phyloP scores from a whole-genome alignment of 2,888 invertebrate genomes.

The Nomada fucata region DNA sequence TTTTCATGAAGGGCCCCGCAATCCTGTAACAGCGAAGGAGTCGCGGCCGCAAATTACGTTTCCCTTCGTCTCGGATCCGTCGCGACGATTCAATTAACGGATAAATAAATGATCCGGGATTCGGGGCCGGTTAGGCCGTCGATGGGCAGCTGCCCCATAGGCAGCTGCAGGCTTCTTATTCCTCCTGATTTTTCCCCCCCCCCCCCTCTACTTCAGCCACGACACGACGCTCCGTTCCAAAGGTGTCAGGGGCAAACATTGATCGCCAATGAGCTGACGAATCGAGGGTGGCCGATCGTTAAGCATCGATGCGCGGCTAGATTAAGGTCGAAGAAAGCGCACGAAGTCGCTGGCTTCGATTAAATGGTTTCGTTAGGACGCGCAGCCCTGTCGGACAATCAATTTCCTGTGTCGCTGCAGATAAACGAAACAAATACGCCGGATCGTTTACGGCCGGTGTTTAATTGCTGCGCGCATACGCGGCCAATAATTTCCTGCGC shows the following conservation, averaged over 20 bases:
- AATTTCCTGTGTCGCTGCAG: background rate
- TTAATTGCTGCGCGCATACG: constrained; percentile 10
- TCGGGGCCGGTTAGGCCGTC: background rate
- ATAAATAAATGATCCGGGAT: constrained; percentile 16
- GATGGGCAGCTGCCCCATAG: background rate
- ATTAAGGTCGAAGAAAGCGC: too few species aligned
- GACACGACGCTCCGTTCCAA: background rate
- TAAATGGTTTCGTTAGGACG: background rate
- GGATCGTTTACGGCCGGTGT: background rate
- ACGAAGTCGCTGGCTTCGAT: too few species aligned
- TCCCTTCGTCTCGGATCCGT: background rate
- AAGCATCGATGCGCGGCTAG: too few species aligned
- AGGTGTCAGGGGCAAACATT: too few species aligned
- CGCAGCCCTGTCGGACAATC: background rate
- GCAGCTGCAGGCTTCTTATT: background rate
- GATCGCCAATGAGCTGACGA: background rate
- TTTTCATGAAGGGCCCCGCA: constrained; percentile 16
- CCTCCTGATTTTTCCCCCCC: background rate
- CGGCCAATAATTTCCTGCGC: background rate
- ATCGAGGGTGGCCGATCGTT: background rate
- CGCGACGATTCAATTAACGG: constrained; percentile 24
- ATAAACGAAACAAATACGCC: background rate
- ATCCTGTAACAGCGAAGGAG: constrained; percentile 16
- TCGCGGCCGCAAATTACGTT: background rate
- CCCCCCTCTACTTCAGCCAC: too few species aligned